Evolutionary conservation across 1,140 invertebrate species (phyloP), one percentile per base, ranked within the genome.

Genomic region (Chlorops oryzae): DNA sequence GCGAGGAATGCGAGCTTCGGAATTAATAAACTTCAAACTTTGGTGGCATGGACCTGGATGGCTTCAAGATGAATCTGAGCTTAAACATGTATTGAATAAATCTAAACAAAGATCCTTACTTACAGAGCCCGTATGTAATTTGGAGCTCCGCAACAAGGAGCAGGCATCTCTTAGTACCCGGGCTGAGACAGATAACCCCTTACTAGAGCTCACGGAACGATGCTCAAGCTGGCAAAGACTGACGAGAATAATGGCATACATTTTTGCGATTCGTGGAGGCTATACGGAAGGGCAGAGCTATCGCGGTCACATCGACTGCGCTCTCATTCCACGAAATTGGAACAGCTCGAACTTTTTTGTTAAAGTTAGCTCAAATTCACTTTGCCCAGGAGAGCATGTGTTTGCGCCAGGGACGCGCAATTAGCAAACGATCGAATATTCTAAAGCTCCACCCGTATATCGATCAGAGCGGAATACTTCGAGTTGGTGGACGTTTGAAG

Each of bases 401-500:
- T 32, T 32, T 32, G 27, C 27, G 27, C 7, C 27, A 32, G 27
- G 27, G 7, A 32, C 27, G n/a, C 7, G n/a, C 27, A 32, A 7
- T 32, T 7, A 32, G n/a, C 7, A 32, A n/a, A 7, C 27, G 27
- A 32, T 32, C 27, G 7, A 7, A 32, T 32, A 9, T 32, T 9
- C 7, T 13, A 7, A 32, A 32, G n/a, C 27, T 32, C 27, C 18
- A 9, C 9, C 73, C 72, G 13, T 71, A 70, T 47, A 21, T 77
- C 12, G 71, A 75, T 49, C 13, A 64, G 17, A 12, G 60, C 12
- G 60, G 60, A 6, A 38, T 73, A n/a, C 28, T 76, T 32, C 53
- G 73, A 20, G 73, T 76, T 2, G 74, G 74, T 6, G 70, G 74
- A 18, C 48, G 74, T 48, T 34, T 75, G 3, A 43, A 45, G 15